These are phyloP conservation scores for Linnaemya tessellans DNA, from an alignment of 2,888 invertebrate genomes.

Conservation along the genomic window DNA sequence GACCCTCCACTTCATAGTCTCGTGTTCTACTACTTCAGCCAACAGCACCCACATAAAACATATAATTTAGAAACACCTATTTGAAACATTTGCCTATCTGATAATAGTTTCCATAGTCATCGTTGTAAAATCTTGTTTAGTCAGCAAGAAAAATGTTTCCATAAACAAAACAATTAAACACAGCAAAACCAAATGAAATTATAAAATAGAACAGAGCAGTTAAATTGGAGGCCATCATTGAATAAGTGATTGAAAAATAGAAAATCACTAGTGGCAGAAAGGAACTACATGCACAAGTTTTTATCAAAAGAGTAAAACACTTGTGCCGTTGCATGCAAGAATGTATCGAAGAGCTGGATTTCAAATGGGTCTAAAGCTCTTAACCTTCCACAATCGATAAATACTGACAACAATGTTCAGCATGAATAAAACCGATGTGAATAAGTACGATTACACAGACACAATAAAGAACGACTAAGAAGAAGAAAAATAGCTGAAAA, in stretches of 20 bases:
- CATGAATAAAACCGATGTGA: conserved; percentile 18
- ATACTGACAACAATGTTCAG: conserved; percentile 30
- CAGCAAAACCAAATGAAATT: background rate
- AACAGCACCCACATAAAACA: too few relatives aligned
- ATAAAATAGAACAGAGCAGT: background rate
- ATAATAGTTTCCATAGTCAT: background rate
- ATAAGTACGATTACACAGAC: conserved; percentile 7
- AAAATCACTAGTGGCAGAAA: background rate
- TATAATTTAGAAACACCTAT: background rate
- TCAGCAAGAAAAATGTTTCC: conserved; percentile 16
- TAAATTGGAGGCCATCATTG: background rate
- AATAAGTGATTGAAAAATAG: background rate
- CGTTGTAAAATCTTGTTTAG: conserved; percentile 4
- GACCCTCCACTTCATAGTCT: too few relatives aligned
- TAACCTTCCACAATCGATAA: conserved; percentile 55
- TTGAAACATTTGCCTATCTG: background rate
- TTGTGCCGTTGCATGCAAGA: conserved; percentile 7
- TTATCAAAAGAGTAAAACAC: conserved; percentile 32
- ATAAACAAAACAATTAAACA: background rate
- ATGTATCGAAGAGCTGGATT: background rate
- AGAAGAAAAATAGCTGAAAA: background rate
- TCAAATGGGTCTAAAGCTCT: conserved; percentile 47
- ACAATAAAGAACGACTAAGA: background rate
- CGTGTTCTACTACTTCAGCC: too few relatives aligned
- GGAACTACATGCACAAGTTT: conserved; percentile 52